phyloP scores from a whole-genome alignment of 2,113 vertebrate species.

The Syrrhaptes paradoxus region DNA sequence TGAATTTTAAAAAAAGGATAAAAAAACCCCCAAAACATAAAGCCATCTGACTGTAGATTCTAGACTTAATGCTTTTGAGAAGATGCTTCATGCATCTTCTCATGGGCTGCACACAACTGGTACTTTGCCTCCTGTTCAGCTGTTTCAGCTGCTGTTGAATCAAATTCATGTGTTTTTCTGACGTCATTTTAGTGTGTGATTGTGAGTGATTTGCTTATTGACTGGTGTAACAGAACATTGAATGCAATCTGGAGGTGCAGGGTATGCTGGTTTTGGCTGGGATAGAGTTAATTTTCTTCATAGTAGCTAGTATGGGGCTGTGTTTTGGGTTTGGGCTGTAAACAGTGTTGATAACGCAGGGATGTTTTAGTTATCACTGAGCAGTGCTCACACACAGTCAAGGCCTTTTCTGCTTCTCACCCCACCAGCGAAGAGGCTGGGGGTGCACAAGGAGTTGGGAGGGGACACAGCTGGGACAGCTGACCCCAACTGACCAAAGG shows the following conservation, averaged over 20 bases:
- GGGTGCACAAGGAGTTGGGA: too few species aligned
- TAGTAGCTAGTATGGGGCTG: too few species aligned
- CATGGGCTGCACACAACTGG: not conserved
- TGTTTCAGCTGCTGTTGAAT: not conserved
- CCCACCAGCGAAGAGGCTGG: too few species aligned
- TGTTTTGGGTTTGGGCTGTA: too few species aligned
- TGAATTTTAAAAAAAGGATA: not conserved
- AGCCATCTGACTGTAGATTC: not conserved
- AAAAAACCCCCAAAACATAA: not conserved
- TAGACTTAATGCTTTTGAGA: not conserved
- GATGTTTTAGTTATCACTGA: too few species aligned
- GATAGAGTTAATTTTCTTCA: too few species aligned
- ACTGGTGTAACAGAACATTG: not conserved
- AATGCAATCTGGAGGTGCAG: not conserved
- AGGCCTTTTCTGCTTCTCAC: too few species aligned
- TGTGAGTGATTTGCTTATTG: not conserved
- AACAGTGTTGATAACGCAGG: too few species aligned
- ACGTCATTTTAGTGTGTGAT: not conserved
- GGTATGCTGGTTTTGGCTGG: not conserved
- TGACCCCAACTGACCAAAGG: too few species aligned
- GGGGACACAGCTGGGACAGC: too few species aligned
- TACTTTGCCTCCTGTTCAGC: not conserved
- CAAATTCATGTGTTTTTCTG: not conserved
- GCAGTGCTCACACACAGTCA: too few species aligned
- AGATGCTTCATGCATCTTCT: not conserved